These are phyloP conservation scores for Phortica okadai DNA, from an alignment of 2,888 invertebrate genomes.

Conservation along the genomic window DNA sequence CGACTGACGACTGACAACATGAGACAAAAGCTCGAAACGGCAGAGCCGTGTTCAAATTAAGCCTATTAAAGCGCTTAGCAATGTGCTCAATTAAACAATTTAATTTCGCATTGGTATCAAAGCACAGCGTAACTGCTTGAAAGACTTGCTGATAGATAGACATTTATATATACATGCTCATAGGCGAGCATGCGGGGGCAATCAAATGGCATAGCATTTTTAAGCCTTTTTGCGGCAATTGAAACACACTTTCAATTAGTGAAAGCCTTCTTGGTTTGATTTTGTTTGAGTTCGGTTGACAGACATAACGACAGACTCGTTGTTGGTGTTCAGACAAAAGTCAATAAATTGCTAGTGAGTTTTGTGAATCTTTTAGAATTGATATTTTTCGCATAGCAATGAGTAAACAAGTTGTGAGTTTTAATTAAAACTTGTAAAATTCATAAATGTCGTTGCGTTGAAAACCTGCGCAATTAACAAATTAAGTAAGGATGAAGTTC, in stretches of 20 bases:
- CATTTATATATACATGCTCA: not conserved
- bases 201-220: not conserved
- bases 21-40: not conserved
- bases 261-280: not conserved
- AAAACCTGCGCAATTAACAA: constrained; percentile 13
- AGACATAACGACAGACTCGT: too few species aligned
- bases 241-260: constrained; percentile 5
- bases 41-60: constrained; percentile 13
- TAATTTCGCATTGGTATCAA: constrained; percentile 24
- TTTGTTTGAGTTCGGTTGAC: not conserved
- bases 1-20: too few species aligned
- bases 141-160: not conserved
- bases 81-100: constrained; percentile 30
- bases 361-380: constrained; percentile 14
- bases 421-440: constrained; percentile 28
- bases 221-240: constrained; percentile 18
- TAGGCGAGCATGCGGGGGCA: not conserved
- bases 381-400: not conserved
- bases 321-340: not conserved
- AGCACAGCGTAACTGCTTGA: not conserved
- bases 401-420: constrained; percentile 11
- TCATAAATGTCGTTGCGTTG: constrained; percentile 2
- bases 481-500: not conserved
- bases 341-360: constrained; percentile 12
- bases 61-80: constrained; percentile 20